Conservation (phyloP, 1,140 invertebrate species). For the Drosophila pectinifera region DNA sequence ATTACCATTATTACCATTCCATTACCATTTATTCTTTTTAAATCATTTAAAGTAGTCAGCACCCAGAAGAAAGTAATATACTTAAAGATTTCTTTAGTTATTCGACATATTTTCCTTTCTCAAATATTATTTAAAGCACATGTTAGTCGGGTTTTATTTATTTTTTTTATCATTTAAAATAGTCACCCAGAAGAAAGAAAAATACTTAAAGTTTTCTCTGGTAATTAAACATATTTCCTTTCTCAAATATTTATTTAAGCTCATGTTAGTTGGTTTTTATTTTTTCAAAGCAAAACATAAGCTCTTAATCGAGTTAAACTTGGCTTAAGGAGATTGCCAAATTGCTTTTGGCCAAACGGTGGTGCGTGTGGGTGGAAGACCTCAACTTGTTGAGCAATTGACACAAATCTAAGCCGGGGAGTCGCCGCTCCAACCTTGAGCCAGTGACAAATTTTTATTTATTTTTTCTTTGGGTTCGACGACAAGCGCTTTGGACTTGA, state of each 20-base stretch:
- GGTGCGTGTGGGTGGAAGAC: conserved; percentile 38
- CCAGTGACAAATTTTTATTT: conserved; percentile 16
- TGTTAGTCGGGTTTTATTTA: not conserved
- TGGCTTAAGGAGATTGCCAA: conserved; percentile 36
- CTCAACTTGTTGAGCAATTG: conserved; percentile 62
- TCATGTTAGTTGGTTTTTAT: not conserved
- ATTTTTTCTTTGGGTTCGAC: conserved; percentile 6
- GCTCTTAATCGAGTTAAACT: conserved; percentile 9
- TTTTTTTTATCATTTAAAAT: not conserved
- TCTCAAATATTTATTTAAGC: no score
- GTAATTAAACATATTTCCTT: not conserved
- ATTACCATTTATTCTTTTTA: not conserved
- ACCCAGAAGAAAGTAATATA: not conserved
- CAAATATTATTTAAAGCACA: not conserved
- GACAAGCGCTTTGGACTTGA: conserved; percentile 44
- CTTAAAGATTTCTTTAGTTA: not conserved
- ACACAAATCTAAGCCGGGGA: conserved; percentile 55
- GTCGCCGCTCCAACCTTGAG: conserved; percentile 54
- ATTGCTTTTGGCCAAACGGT: conserved; percentile 28
- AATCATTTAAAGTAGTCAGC: not conserved
- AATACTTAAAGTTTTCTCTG: not conserved
- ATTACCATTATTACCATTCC: no score
- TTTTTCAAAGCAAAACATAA: not conserved
- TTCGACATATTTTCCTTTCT: not conserved
- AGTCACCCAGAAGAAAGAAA: no score